phyloP scores from a whole-genome alignment of 1,140 invertebrate genomes.

The Mactra quadrangularis region DNA sequence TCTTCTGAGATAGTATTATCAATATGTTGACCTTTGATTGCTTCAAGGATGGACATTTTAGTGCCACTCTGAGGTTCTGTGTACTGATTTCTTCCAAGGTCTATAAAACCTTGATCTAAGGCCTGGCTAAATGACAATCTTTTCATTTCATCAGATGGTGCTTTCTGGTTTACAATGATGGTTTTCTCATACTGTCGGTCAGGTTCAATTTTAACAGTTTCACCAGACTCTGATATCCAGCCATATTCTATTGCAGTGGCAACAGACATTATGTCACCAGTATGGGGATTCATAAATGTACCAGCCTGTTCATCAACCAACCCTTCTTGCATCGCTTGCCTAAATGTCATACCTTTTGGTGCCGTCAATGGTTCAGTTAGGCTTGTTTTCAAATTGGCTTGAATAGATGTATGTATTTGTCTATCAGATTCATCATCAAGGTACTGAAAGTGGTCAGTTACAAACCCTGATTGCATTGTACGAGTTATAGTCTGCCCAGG shows the following conservation, averaged over 20 bases:
- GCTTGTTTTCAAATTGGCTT: constrained; percentile 49
- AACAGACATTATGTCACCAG: constrained; percentile 90
- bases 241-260: constrained; percentile 91
- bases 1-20: constrained; percentile 82
- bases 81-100: constrained; percentile 89
- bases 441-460: constrained; percentile 55
- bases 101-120: constrained; percentile 87
- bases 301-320: constrained; percentile 91
- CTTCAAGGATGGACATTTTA: constrained; percentile 91
- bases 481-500: constrained; percentile 58
- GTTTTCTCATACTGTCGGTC: constrained; percentile 58
- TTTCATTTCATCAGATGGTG: constrained; percentile 59
- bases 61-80: constrained; percentile 92
- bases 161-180: constrained; percentile 45
- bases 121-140: constrained; percentile 80
- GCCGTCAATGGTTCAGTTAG: constrained; percentile 47
- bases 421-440: constrained; percentile 40
- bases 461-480: constrained; percentile 56
- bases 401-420: constrained; percentile 51
- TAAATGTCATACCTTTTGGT: constrained; percentile 53
- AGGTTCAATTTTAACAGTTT: constrained; percentile 37
- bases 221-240: constrained; percentile 66
- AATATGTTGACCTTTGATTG: constrained; percentile 91
- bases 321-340: constrained; percentile 83
- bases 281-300: constrained; percentile 89